Conservation (phyloP, 2,888 invertebrate genomes). For the Epirrita christyi region DNA sequence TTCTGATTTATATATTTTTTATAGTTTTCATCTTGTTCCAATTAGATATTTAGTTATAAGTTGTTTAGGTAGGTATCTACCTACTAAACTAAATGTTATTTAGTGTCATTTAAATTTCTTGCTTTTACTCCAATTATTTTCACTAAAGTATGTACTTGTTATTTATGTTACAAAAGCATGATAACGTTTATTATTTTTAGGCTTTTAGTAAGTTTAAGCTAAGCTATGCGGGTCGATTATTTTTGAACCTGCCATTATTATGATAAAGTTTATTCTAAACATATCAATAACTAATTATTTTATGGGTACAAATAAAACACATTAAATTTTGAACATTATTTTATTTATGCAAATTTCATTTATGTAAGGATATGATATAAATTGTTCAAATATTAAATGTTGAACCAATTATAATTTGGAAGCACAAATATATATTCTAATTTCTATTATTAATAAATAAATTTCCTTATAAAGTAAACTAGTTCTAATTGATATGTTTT, state of each 20-base stretch:
- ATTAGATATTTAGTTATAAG: too few relatives aligned
- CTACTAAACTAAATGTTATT: too few relatives aligned
- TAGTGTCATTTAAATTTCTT: too few relatives aligned
- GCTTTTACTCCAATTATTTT: too few relatives aligned
- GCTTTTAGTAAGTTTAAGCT: too few relatives aligned
- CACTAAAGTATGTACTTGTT: too few relatives aligned
- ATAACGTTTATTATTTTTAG: too few relatives aligned
- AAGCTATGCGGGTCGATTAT: neutral
- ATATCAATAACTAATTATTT: neutral
- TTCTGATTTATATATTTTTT: too few relatives aligned
- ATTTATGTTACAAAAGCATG: too few relatives aligned
- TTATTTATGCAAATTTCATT: neutral
- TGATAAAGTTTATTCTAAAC: neutral
- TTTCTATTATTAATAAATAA: neutral
- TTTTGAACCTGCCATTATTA: constrained; percentile 1
- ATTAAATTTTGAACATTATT: neutral
- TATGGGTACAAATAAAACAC: constrained; percentile 3
- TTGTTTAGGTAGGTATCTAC: too few relatives aligned
- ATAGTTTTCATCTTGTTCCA: too few relatives aligned
- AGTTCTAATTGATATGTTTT: constrained; percentile 30
- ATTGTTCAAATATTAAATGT: neutral
- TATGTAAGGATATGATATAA: neutral
- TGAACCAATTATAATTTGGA: neutral
- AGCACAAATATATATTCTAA: neutral
- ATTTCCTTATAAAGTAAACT: constrained; percentile 3